Base-by-base conservation (phyloP, 2,113 vertebrate species). In the Brachirus orientalis region DNA sequence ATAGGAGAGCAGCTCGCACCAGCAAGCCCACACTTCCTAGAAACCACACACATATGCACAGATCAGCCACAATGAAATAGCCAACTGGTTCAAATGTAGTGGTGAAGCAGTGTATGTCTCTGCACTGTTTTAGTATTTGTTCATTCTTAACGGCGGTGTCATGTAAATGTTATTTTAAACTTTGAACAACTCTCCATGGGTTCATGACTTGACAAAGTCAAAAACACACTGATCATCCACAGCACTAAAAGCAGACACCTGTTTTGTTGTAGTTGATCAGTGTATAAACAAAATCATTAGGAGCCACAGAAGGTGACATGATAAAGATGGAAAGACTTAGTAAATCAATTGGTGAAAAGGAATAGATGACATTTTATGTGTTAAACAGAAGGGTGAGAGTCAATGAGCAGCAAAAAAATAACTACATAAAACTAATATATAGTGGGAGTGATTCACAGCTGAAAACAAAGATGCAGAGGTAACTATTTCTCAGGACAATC, bases 11-110 rank as follows among this genome's bases (percentile, higher is more conserved):
- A 99, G 51, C 77, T 99, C 97, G 58, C 88, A 92, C 98, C 98
- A 99, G 60, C 96, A 98, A 0, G 96, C 94, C 98, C 98, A 99
- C 47, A 99, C 96, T 84, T 98, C 98, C 98, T 99, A 86, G 77
- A 80, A 48, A 43, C 6, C 9, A 77, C 20, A 72, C 1, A 71
- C 4, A 61, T 1, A 37, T 11, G 4, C 53, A 14, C 10, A 22
- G 40, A 45, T 17, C 44, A 8, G 16, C 40, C 40, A 3, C 14
- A 43, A 43, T 43, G 4, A 11, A 43, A 43, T 10, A 28, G 28
- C 6, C 3, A 28, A 28, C 28, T 28, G 28, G 28, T 6, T 28
- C 28, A 28, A 28, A 28, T 28, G n/a, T n/a, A n/a, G n/a, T n/a
- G n/a, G n/a, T n/a, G n/a, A n/a, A n/a, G n/a, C n/a, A n/a, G n/a